Evolutionary conservation across 2,113 vertebrate species (phyloP), one percentile per base, ranked within the genome.

Genomic region (Pachypanchax playfairii): DNA sequence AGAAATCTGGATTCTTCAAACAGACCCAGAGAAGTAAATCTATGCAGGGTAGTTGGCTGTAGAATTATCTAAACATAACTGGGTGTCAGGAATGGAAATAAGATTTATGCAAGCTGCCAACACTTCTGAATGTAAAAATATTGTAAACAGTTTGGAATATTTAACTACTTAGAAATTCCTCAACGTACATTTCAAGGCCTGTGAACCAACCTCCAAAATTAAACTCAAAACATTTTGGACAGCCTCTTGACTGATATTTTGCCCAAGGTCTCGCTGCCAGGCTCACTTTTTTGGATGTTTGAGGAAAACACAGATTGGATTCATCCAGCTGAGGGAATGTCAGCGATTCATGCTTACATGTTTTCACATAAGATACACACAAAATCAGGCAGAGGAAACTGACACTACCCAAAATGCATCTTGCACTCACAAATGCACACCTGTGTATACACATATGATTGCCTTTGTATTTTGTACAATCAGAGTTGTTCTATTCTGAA

Each of bases 351-450:
- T 61, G 28, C 70, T 41, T 75, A 43, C 70, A 83, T 70, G 49
- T 84, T 88, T 87, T 85, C 82, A 84, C 80, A 87, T 86, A 85
- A 83, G 85, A 70, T 87, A 90, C 84, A 87, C 83, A 88, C 73
- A 78, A 77, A 88, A 84, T 87, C 87, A 87, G 70, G 71, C 70
- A 52, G 55, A 31, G 48, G 79, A 87, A 84, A 78, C 73, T 62
- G 24, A 83, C 79, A 53, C 58, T 54, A 67, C 55, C 58, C 70
- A 72, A 48, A 65, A 71, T 70, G 43, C 50, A 78, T 70, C 43
- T 52, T 62, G 65, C 64, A 29, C 53, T 71, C 58, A 11, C 83
- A 62, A 52, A 59, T 9, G 39, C 77, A 75, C 78, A 86, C 82
- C 79, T 88, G 83, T 84, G 67, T 85, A 86, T 83, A 88, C 77